phyloP scores from a whole-genome alignment of 1,140 invertebrate species.

The Trichogramma pretiosum region DNA sequence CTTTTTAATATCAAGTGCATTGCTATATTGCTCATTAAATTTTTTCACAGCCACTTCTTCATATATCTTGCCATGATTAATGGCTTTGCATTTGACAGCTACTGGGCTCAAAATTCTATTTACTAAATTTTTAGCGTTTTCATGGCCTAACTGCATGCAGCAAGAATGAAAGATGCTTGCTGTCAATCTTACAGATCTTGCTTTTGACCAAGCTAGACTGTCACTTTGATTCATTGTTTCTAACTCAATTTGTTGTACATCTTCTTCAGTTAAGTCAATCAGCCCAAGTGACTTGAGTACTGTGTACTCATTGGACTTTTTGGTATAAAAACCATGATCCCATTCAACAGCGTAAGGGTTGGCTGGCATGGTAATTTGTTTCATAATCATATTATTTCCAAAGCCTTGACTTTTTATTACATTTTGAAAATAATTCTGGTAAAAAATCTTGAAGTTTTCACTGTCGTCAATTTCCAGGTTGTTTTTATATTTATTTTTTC shows the following conservation, averaged over 20 bases:
- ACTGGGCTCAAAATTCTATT: background rate
- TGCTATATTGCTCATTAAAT: conserved; percentile 1
- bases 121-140: background rate
- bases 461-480: too few relatives aligned
- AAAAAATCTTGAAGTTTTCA: too few relatives aligned
- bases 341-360: background rate
- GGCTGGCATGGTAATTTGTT: background rate
- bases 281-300: background rate
- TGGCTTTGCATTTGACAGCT: background rate
- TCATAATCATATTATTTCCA: background rate
- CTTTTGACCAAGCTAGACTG: background rate
- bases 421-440: too few relatives aligned
- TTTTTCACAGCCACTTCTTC: conserved; percentile 8
- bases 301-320: background rate
- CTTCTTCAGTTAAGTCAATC: background rate
- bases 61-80: conserved; percentile 9
- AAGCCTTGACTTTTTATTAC: too few relatives aligned
- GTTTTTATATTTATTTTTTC: too few relatives aligned
- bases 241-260: background rate
- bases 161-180: background rate
- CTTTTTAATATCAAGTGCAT: background rate
- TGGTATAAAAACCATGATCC: background rate
- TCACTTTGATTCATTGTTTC: background rate
- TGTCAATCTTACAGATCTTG: background rate
- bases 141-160: background rate